Evolutionary conservation across 30 jellyfish, hydroid and myxozoan genomes (phyloP), one percentile per base, ranked within the genome.

Genomic region (Rhopilema esculentum): DNA sequence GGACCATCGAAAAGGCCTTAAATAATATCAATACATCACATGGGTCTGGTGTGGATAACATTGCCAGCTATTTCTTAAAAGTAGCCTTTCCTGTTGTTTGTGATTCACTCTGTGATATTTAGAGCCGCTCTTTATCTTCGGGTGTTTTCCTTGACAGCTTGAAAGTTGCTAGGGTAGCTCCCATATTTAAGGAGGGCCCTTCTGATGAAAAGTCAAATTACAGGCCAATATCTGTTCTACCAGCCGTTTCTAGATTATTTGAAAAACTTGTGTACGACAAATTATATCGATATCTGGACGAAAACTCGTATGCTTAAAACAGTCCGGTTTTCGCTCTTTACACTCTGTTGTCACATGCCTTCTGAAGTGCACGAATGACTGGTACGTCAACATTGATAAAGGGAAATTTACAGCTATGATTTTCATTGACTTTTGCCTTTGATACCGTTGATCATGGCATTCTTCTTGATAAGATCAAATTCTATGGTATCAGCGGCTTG

Each of bases 211-310:
- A 66, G 12, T 65, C 74, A 31, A 82, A 49, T 26, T 65, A 27
- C 64, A 82, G 91, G 24, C 84, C 76, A 0, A 82, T 66, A 0
- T 82, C 84, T 1, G 84, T 40, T 12, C 91, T 82, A 17, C 84
- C 84, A 21, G 50, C 66, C 66, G 31, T 82, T 12, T 68, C 84
- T 0, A 80, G 91, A 21, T 27, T 66, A 48, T 31, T 67, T 23
- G 84, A 82, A 50, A 82, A 82, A 82, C 50, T 72, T 65, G 52
- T 57, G 17, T 69, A 69, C 62, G 53, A 69, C 23, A 23, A 69
- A 62, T 62, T 69, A 18, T 69, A 69, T 28, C 7, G 23, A 6
- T 20, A 69, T 62, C 80, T 69, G 9, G 80, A 23, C 62, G 23
- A 23, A 69, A 69, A 23, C 80, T 4, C n/a, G 64, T 69, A 9